Evolutionary conservation across 37 sponge, comb jelly and placozoan genomes (phyloP), one percentile per base, ranked within the genome.

Genomic region (Oopsacas minuta): DNA sequence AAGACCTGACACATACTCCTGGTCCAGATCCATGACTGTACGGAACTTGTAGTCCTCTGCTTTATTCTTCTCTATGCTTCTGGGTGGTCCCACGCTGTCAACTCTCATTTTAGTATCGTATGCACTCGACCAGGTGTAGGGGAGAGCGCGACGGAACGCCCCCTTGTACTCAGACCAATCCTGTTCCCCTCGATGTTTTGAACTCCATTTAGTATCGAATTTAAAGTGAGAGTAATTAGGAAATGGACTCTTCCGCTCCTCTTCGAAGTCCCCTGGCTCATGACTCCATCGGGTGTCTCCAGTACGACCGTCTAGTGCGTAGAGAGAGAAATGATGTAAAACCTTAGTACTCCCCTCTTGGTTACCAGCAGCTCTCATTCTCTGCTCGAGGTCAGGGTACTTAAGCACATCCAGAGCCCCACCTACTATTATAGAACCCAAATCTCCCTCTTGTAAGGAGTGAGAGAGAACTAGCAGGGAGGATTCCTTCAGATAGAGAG

Each of bases 251-350:
- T n/a, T 5, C 7, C 75, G 75, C 32, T 12, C 32, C 28, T 82
- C 87, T 34, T 89, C 92, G 81, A 90, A 92, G 84, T 91, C 90
- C 30, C 86, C 69, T 1, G 85, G 90, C 35, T 91, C 86, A 46
- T 87, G 91, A 23, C 85, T 84, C 91, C 91, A 91, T 30, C 93
- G 86, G 46, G 85, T 69, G 22, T 85, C 89, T 0, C 91, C 91
- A 86, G 61, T 36, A 8, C 61, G 39, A 0, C 93, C 92, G 25
- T 88, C 86, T 39, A 92, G 83, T 30, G 93, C 90, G 83, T 61
- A 87, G 0, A 82, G 49, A 52, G 36, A 75, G 39, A 38, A 86
- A 51, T 84, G 83, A 23, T 84, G 37, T 35, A 86, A 0, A 5
- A 25, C 75, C 75, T 61, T 10, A 5, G 28, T 5, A 5, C 22